Percentiles rank a stretch among this genome's conserved stretches.
Conservation (phyloP, 2,797 vertebrate species). For the Anas acuta region DNA sequence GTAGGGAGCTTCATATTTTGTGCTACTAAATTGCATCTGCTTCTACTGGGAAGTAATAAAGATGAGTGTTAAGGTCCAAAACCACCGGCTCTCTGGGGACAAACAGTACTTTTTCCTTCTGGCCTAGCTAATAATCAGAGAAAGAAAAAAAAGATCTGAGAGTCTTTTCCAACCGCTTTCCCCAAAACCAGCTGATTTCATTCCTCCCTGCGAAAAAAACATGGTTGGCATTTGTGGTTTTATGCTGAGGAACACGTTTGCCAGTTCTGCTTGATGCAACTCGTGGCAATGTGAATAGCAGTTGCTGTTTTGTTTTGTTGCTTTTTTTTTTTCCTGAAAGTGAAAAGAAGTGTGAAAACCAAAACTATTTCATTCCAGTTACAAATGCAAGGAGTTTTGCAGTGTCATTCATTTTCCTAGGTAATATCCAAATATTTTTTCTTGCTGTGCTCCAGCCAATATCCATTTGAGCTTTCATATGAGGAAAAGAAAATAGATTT, state of each 20-base stretch:
- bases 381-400: constrained; percentile 51
- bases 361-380: constrained; percentile 35
- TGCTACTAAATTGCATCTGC: not conserved
- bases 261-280: not conserved
- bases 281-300: not conserved
- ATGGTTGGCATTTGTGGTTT: not conserved
- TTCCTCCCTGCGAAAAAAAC: not conserved
- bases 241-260: rapidly evolving
- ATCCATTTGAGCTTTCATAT: not conserved
- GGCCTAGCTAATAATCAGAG: not conserved
- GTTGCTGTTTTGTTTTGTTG: not conserved
- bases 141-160: not conserved
- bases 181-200: not conserved
- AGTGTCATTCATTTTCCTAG: constrained; percentile 28
- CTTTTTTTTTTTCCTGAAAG: not conserved
- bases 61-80: not conserved
- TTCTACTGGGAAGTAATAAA: not conserved
- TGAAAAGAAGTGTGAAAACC: not conserved
- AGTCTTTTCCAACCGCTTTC: not conserved
- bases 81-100: not conserved
- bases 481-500: not conserved
- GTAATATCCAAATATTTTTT: constrained; percentile 28
- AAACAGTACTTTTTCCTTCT: constrained; percentile 13
- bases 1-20: not conserved
- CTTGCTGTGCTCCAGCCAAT: not conserved